phyloP scores from a whole-genome alignment of 1,140 invertebrate genomes.

The Drosophila pruinosa region DNA sequence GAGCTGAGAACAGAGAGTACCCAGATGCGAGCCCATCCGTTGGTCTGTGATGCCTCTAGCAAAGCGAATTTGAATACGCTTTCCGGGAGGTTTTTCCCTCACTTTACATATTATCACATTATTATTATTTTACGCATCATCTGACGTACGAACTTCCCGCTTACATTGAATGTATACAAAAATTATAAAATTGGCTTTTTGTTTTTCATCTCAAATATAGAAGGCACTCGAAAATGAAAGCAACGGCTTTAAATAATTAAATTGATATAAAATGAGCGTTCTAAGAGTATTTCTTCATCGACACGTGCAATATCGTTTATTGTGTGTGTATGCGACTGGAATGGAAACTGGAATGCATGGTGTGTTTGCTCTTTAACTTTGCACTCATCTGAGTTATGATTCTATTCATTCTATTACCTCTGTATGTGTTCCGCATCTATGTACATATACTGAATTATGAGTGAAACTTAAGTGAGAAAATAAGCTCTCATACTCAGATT shows the following conservation, averaged over 20 bases:
- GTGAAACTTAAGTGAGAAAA: conserved; percentile 1
- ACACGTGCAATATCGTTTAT: not conserved
- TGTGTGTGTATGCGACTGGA: conserved; percentile 6
- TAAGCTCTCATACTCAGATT: not conserved
- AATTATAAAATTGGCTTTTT: too few species aligned
- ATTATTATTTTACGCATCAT: too few species aligned
- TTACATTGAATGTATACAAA: too few species aligned
- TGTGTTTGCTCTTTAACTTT: not conserved
- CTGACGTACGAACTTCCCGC: too few species aligned
- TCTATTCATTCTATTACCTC: not conserved
- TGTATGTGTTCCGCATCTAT: not conserved
- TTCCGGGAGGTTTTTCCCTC: not conserved
- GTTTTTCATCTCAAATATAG: too few species aligned
- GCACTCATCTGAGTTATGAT: not conserved
- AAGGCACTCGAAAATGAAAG: too few species aligned
- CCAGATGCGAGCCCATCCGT: conserved; percentile 4
- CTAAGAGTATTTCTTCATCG: conserved; percentile 9
- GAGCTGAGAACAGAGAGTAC: not conserved
- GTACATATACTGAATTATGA: not conserved
- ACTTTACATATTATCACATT: too few species aligned
- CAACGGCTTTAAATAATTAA: too few species aligned
- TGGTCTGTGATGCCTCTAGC: not conserved
- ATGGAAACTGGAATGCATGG: conserved; percentile 14
- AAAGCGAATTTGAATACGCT: not conserved
- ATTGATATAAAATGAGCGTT: too few species aligned